Evolutionary conservation across 1,140 invertebrate species (phyloP), one percentile per base, ranked within the genome.

Genomic region (Penaeus vannamei): DNA sequence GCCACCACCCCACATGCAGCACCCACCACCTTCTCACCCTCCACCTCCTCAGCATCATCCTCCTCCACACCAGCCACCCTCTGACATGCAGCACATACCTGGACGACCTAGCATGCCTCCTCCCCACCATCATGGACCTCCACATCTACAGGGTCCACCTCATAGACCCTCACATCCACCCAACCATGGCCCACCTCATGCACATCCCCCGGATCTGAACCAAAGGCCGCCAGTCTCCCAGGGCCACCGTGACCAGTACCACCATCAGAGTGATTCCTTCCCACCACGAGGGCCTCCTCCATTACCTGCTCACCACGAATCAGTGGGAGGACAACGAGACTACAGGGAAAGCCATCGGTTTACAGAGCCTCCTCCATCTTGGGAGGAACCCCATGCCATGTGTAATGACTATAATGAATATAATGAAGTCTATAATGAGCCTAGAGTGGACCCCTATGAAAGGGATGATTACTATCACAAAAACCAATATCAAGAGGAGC

Each of bases 281-380:
- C 84, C 84, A 10, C 84, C 84, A 79, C 59, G 84, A 12, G 84
- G 69, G 26, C 84, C 84, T 32, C 84, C 84, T 23, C 84, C 29
- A 29, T 32, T 76, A 22, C 26, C 72, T 32, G 17, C 72, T 29
- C 29, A 32, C 42, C 72, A 76, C 14, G 53, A 53, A n/a, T 10
- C 72, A 14, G 26, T 76, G 72, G 29, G 42, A 76, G 42, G 72
- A 36, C 72, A 20, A 76, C 60, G 53, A 32, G 86, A 87, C 32
- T 87, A 64, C 69, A 66, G 59, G 61, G 29, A 61, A 59, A 59
- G 66, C 32, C 36, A 32, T 19, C 62, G 61, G 32, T 81, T 66
- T 59, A 66, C 64, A 22, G 77, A 87, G 36, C 76, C 85, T n/a
- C 53, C 53, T 53, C 86, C 77, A 23, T 36, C 86, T 14, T 87